A percentile compares a stretch with the other conserved stretches of the same genome.
Evolutionary conservation across 2,888 invertebrate species (phyloP).

Genomic region (Nephrocerus scutellatus): DNA sequence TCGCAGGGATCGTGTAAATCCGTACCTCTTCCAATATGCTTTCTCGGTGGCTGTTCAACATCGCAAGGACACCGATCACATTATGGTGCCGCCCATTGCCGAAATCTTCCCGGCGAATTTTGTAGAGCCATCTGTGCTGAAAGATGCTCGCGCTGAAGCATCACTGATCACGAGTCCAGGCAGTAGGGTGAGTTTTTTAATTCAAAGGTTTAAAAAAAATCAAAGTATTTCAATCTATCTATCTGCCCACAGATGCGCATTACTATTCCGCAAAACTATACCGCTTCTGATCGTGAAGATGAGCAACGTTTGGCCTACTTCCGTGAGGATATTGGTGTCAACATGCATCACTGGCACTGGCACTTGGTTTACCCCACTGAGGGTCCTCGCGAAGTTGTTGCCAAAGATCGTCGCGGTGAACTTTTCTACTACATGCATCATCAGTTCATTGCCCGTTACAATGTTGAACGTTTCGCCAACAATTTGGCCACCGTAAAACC

Average conservation of each 20-base stretch:
- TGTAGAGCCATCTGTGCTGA: background rate
- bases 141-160: background rate
- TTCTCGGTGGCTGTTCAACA: constrained; percentile 65
- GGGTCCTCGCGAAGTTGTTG: constrained; percentile 44
- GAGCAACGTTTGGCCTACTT: constrained; percentile 59
- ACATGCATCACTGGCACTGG: constrained; percentile 83
- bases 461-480: constrained; percentile 65
- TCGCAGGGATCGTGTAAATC: constrained; percentile 58
- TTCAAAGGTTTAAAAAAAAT: background rate
- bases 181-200: no score
- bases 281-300: constrained; percentile 23
- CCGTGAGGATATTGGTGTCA: constrained; percentile 71
- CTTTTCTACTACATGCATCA: constrained; percentile 63
- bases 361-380: constrained; percentile 64
- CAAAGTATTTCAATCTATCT: background rate
- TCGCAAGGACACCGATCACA: constrained; percentile 46
- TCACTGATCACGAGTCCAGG: background rate
- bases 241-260: background rate
- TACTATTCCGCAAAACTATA: constrained; percentile 50
- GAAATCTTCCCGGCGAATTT: constrained; percentile 47
- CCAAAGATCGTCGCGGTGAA: constrained; percentile 61
- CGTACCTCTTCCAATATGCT: constrained; percentile 68
- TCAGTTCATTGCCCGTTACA: constrained; percentile 54
- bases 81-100: constrained; percentile 34
- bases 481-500: constrained; percentile 55